Evolutionary conservation across 2,113 vertebrate genomes (phyloP), one percentile per base, ranked within the genome.

Genomic region (Brevimyrus niger): DNA sequence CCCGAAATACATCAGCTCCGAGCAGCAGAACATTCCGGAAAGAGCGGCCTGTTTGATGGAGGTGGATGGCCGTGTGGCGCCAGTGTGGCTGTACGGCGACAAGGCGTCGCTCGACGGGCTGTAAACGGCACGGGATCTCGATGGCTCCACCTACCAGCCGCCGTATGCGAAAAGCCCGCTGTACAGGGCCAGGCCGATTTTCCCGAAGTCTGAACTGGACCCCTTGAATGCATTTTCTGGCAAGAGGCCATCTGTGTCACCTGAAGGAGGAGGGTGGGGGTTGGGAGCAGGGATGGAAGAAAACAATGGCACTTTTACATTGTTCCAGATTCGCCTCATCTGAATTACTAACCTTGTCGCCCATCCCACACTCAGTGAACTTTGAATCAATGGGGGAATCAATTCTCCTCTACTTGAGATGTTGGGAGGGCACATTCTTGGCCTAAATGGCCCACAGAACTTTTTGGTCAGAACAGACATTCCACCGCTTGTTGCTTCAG

Each of bases 121-220:
- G 27, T 38, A 38, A 19, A 19, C 0, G 31, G 6, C 15, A 23
- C 6, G n/a, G 61, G 61, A 13, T 69, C 27, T 69, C 8, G 27
- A 69, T 0, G 27, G 61, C 10, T 31, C 4, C 47, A 91, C 97
- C 93, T 93, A 99, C 98, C 98, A 99, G 92, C 98, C 98, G 88
- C 98, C 98, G 0, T 99, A 99, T 87, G 98, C 98, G 42, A 99
- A 99, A 69, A 99, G 97, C 0, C 98, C 98, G 0, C 98, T 99
- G 94, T 99, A 99, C 48, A 99, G 91, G 0, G 98, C 98, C 93
- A 99, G 85, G 35, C 99, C 98, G 0, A 99, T 96, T 90, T 95
- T 97, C 5, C 98, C 98, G n/a, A 99, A 97, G 0, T 91, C 96
- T 0, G 90, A 73, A 0, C 96, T 97, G 10, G 97, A 97, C 53